phyloP scores from a whole-genome alignment of 2,113 vertebrate genomes.

The Casuarius casuarius region DNA sequence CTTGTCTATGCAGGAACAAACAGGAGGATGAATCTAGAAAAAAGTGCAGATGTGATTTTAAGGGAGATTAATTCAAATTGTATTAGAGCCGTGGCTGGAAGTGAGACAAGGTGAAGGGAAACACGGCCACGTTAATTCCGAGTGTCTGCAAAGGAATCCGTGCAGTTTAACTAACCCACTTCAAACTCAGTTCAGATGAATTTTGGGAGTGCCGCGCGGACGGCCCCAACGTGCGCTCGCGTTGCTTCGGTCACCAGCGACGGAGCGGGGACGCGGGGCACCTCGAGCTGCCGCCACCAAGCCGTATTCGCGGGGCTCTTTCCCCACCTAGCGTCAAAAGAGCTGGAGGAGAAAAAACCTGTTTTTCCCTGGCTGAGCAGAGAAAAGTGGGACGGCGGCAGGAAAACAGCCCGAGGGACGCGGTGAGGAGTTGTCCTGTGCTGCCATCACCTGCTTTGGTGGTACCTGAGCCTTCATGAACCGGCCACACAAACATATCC shows the following conservation, averaged over 20 bases:
- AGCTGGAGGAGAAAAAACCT: not conserved
- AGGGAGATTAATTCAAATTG: not conserved
- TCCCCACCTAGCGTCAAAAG: not conserved
- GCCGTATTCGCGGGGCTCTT: not conserved
- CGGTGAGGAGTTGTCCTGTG: too few species aligned
- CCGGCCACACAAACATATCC: not conserved
- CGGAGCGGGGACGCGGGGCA: too few species aligned
- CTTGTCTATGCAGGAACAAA: accelerated
- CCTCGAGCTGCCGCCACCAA: not conserved
- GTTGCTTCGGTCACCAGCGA: not conserved
- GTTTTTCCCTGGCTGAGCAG: not conserved
- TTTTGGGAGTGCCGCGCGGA: not conserved
- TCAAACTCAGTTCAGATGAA: not conserved
- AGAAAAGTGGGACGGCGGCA: too few species aligned
- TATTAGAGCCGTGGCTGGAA: not conserved
- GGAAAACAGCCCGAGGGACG: too few species aligned
- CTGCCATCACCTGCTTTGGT: not conserved
- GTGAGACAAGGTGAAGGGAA: not conserved
- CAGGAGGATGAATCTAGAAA: not conserved
- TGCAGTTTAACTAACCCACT: accelerated
- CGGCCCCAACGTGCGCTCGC: not conserved
- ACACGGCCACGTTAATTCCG: not conserved
- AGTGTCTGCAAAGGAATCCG: not conserved
- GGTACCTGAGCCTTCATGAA: not conserved
- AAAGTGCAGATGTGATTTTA: not conserved